A percentile compares a stretch with the other conserved stretches of the same genome.
Conservation (phyloP, 1,140 invertebrate genomes). For the Notospermus geniculatus region DNA sequence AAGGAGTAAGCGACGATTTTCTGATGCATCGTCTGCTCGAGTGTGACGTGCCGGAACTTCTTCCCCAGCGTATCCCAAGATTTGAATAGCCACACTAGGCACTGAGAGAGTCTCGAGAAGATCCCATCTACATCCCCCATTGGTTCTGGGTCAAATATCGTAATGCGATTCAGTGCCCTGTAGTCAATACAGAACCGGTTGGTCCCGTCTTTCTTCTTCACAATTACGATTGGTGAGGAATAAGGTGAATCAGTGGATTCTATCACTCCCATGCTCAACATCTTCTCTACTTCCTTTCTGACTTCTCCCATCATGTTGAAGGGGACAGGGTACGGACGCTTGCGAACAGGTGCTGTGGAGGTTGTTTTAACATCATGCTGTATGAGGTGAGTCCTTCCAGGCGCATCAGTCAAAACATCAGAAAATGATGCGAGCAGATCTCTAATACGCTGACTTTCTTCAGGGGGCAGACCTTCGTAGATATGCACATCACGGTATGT, state of each 20-base stretch:
- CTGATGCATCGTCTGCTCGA: no score
- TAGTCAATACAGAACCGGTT: slow-evolving; percentile 59
- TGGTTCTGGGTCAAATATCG: slow-evolving; percentile 22
- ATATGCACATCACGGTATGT: not conserved
- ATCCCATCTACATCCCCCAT: slow-evolving; percentile 25
- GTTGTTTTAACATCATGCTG: slow-evolving; percentile 12
- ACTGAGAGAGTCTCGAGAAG: slow-evolving; percentile 7
- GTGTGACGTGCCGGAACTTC: no score
- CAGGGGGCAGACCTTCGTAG: not conserved
- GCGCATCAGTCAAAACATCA: slow-evolving; percentile 16
- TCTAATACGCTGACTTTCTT: not conserved
- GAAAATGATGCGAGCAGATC: slow-evolving; percentile 5
- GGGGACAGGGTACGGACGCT: slow-evolving; percentile 33
- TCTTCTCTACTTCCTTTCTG: slow-evolving; percentile 39
- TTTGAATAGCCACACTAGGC: no score
- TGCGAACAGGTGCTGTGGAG: slow-evolving; percentile 9
- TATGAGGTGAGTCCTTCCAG: slow-evolving; percentile 15
- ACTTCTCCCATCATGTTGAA: slow-evolving; percentile 43
- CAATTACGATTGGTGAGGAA: slow-evolving; percentile 58
- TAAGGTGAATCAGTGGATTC: slow-evolving; percentile 51
- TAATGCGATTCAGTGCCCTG: slow-evolving; percentile 35
- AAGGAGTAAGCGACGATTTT: no score
- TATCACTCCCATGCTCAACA: slow-evolving; percentile 47
- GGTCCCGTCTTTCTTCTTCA: slow-evolving; percentile 54
- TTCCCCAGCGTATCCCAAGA: no score